Base-by-base conservation (phyloP, 2,888 invertebrate species). In the Perizoma flavofasciatum region DNA sequence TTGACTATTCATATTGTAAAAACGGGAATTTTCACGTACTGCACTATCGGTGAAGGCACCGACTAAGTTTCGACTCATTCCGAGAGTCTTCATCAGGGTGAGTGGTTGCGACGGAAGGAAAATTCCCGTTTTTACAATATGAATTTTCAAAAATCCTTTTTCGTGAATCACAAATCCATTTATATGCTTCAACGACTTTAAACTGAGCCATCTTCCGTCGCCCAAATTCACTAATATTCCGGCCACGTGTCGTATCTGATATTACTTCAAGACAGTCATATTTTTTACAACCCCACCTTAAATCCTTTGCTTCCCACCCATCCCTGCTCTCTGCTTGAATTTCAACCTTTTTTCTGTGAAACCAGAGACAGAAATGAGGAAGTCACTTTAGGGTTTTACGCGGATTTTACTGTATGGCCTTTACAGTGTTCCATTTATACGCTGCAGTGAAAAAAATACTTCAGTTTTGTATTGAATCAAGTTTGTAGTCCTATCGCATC, bases 191-290 rank as follows among this genome's bases (percentile, higher is more conserved):
- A n/a, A n/a, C n/a, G 22, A 22, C 22, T 22, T 22, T 22, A 22
- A 22, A 22, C 22, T 1, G 22, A 22, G 65, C 54, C 64, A 68
- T 59, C 55, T 55, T 65, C 64, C 46, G 33, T 44, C 39, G 48
- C 50, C 44, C 48, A 34, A 46, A 49, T 55, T 57, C 44, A 5
- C 61, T 59, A 39, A 41, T 37, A 78, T 77, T 78, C 77, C 61
- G 63, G 52, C 69, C 78, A 74, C 78, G 78, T 72, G 66, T 22
- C 1, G 22, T 68, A 46, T 64, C 67, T 64, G 71, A 67, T 78
- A 76, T 76, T 70, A 68, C 72, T 79, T 75, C 79, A 74, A 68
- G 78, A 69, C 74, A 67, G 68, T 69, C 73, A 74, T 75, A 75
- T 77, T 75, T 77, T 78, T 80, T 79, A 77, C 68, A 75, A 68